Evolutionary conservation across 2,797 vertebrate genomes (phyloP).

Genomic region (Menidia menidia): DNA sequence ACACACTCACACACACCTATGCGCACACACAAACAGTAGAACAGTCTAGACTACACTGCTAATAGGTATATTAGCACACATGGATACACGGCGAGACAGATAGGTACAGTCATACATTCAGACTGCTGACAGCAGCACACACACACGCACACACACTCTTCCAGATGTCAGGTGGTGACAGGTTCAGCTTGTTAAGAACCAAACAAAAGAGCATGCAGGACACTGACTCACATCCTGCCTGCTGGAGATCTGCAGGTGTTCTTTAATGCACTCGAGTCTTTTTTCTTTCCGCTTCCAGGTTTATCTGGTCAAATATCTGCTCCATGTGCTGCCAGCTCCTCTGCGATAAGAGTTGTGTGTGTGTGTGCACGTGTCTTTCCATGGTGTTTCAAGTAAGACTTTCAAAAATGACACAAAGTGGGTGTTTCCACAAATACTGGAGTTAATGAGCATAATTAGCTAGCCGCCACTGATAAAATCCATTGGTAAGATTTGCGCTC

Average conservation of each 20-base stretch:
- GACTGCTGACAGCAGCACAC: conserved; percentile 16
- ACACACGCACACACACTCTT: conserved; percentile 1
- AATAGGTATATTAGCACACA: conserved; percentile 40
- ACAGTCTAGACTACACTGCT: conserved; percentile 42
- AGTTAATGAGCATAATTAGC: not conserved
- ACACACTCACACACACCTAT: conserved; percentile 1
- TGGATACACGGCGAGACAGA: conserved; percentile 24
- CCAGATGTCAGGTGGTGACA: conserved; percentile 66
- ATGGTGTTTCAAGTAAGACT: not conserved
- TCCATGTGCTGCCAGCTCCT: not conserved
- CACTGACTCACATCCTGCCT: conserved; percentile 67
- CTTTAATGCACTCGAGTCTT: conserved; percentile 29
- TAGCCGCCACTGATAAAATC: not conserved
- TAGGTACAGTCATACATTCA: conserved; percentile 1
- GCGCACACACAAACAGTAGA: conserved; percentile 7
- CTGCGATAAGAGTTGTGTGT: not conserved
- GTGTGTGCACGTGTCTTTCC: not conserved
- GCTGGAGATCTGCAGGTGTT: conserved; percentile 50
- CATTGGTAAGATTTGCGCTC: not conserved
- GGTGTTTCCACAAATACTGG: not conserved
- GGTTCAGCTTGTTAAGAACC: conserved; percentile 56
- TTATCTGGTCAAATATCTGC: not conserved
- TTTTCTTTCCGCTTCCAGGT: conserved; percentile 8
- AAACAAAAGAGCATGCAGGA: conserved; percentile 40
- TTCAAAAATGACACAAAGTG: not conserved